A percentile compares a stretch with the other conserved stretches of the same genome.
Conservation (phyloP, 2,113 vertebrate genomes). For the Rhinoptilus africanus region DNA sequence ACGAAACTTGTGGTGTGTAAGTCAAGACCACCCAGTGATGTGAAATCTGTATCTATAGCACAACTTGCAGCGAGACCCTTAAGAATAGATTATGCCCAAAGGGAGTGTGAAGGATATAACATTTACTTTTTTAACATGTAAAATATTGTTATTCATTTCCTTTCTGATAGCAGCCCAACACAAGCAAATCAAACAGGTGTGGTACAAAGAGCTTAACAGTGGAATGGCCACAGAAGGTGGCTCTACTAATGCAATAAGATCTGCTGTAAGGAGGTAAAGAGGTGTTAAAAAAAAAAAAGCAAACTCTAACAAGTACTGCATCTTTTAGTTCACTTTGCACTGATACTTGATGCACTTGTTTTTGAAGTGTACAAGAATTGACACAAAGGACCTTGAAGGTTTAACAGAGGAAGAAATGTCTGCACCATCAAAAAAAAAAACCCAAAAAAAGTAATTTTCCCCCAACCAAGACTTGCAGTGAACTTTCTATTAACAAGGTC, state of each 20-base stretch:
- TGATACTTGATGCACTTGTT: neutral
- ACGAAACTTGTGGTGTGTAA: neutral
- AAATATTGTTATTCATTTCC: neutral
- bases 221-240: rapidly evolving
- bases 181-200: neutral
- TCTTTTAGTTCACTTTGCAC: neutral
- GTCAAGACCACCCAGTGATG: neutral
- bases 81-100: neutral
- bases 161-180: neutral
- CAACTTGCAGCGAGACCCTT: neutral
- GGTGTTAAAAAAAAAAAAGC: neutral
- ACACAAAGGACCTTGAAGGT: neutral
- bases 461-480: neutral
- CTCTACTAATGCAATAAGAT: neutral
- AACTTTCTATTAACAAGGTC: neutral
- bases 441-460: no score
- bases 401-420: neutral
- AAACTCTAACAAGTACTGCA: neutral
- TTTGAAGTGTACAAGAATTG: neutral
- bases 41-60: neutral
- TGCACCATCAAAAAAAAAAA: neutral
- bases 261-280: neutral
- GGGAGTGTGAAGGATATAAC: neutral
- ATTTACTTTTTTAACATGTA: neutral
- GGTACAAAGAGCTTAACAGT: neutral